Conservation (phyloP, 2,113 vertebrate species). For the Desmodus rotundus region DNA sequence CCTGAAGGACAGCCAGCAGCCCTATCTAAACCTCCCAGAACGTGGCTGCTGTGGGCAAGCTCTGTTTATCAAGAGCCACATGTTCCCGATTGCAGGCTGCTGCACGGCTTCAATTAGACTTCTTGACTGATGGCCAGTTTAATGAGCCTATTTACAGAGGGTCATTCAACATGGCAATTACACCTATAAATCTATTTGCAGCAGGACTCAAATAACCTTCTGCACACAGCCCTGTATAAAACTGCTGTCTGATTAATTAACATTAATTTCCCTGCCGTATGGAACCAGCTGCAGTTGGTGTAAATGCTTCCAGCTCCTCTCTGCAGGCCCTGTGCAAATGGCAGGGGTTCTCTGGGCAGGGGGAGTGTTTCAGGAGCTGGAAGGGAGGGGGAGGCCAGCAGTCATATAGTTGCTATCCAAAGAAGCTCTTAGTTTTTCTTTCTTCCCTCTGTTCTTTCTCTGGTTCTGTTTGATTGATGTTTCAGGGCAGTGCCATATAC, state of each 20-base stretch:
- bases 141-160: slow-evolving; percentile 84
- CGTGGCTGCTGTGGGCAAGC: not conserved
- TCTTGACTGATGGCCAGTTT: slow-evolving; percentile 87
- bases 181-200: slow-evolving; percentile 82
- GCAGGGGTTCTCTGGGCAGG: slow-evolving; percentile 20
- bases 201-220: slow-evolving; percentile 80
- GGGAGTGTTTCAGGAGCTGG: not conserved
- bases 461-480: slow-evolving; percentile 81
- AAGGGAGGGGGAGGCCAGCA: not conserved
- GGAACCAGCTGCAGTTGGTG: slow-evolving; percentile 81
- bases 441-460: slow-evolving; percentile 49
- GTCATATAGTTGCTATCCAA: slow-evolving; percentile 66
- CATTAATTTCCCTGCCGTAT: slow-evolving; percentile 83
- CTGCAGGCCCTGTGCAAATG: slow-evolving; percentile 60
- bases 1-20: slow-evolving; percentile 3
- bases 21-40: not conserved
- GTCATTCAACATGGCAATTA: slow-evolving; percentile 82
- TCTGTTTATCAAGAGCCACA: slow-evolving; percentile 68
- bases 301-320: slow-evolving; percentile 72
- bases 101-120: slow-evolving; percentile 77
- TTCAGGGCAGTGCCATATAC: slow-evolving; percentile 81
- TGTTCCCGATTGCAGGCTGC: slow-evolving; percentile 36
- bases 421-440: slow-evolving; percentile 60
- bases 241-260: slow-evolving; percentile 87
- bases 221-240: slow-evolving; percentile 75